phyloP scores from a whole-genome alignment of 2,797 vertebrate genomes.

The Scolopax bukidnonensis region DNA sequence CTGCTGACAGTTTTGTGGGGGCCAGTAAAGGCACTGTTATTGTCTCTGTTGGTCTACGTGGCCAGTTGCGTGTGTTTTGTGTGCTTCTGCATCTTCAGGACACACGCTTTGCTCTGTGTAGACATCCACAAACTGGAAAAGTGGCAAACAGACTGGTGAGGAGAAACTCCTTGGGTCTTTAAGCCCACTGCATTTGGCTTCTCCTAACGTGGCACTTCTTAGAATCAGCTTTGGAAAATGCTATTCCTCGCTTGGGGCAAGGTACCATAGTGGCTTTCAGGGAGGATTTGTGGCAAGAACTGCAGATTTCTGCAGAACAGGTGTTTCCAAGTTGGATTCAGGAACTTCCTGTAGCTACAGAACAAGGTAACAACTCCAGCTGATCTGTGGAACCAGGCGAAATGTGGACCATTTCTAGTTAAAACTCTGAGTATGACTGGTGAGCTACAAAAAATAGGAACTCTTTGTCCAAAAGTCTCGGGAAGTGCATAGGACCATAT shows the following conservation, averaged over 20 bases:
- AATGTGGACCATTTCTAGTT: not conserved
- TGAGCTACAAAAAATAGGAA: not conserved
- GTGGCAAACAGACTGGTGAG: not conserved
- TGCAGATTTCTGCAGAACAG: not conserved
- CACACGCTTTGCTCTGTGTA: not conserved
- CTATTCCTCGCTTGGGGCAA: not conserved
- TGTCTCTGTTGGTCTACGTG: accelerated
- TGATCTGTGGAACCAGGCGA: not conserved
- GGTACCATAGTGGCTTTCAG: not conserved
- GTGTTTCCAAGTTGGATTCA: not conserved
- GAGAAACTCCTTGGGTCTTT: not conserved
- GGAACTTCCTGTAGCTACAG: not conserved
- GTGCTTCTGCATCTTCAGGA: not conserved
- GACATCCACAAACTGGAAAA: not conserved
- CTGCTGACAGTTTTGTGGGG: not conserved
- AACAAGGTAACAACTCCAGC: not conserved
- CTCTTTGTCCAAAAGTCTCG: not conserved
- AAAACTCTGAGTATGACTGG: not conserved
- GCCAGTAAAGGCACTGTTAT: not conserved
- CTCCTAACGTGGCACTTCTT: not conserved
- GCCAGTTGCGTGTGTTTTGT: not conserved
- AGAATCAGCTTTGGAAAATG: not conserved
- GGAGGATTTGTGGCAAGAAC: not conserved
- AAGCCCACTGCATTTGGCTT: not conserved
- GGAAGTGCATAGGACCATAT: not conserved